Base-by-base conservation (phyloP, 2,797 vertebrate species). In the Pipistrellus pipistrellus region DNA sequence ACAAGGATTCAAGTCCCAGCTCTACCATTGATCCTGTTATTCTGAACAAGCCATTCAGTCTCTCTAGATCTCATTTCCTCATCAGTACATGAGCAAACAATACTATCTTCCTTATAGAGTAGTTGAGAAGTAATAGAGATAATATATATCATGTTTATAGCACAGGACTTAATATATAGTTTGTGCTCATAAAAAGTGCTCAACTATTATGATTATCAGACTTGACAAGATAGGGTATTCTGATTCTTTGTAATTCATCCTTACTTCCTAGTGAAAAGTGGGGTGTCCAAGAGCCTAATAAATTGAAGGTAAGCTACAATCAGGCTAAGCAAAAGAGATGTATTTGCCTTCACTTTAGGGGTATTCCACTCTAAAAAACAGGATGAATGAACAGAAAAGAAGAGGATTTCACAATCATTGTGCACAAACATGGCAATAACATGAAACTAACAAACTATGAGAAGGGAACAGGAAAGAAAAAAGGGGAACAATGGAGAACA, bases 291-390 rank as follows among this genome's bases (percentile, higher is more conserved):
- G 27, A 92, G 38, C 73, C 64, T 68, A 57, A 78, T 7, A 88
- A 53, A 72, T 23, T 80, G 20, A 88, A 77, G 35, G 44, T 95
- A 92, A 75, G 46, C 64, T 84, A 66, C 46, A 92, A 73, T 66
- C 46, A 27, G 17, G 44, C 44, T 92, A 80, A 94, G 68, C 27
- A n/a, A 51, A 95, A 51, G 35, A 68, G 64, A 4, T 78, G 6
- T 64, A 30, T 66, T 72, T 85, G 27, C 20, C 25, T 89, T 73
- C 89, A 46, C 25, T 20, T 57, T 21, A 4, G 27, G 80, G n/a
- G 38, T 46, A 25, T 48, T 78, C 64, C 62, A 88, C 17, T 72
- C 38, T 48, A 57, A 88, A 88, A 78, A 48, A 88, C 21, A 46
- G 27, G 51, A 38, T 86, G 20, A 59, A 87, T 18, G 17, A 55